Evolutionary conservation across 1,140 invertebrate species (phyloP).

Genomic region (Anastrepha ludens): DNA sequence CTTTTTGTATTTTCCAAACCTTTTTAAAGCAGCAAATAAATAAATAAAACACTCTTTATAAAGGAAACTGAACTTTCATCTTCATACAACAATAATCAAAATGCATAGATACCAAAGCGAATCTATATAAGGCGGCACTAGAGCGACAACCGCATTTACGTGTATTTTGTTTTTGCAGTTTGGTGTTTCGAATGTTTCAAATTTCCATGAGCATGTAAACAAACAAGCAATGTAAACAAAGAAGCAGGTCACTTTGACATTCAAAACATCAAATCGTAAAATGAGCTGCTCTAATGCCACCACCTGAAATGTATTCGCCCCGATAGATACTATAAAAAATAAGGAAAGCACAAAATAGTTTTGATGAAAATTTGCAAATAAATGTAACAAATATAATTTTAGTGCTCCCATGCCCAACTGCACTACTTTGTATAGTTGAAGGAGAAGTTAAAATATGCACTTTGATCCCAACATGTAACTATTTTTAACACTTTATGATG

Average conservation of each 20-base stretch:
- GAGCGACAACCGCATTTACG: too few relatives aligned
- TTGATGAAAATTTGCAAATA: not conserved
- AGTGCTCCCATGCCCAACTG: not conserved
- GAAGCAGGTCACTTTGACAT: too few relatives aligned
- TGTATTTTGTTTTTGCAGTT: too few relatives aligned
- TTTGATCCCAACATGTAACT: not conserved
- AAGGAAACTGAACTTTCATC: not conserved
- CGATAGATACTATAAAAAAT: not conserved
- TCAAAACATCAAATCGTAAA: too few relatives aligned
- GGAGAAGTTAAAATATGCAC: too few relatives aligned
- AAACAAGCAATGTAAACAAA: too few relatives aligned
- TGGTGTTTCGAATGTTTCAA: too few relatives aligned
- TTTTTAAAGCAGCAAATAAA: not conserved
- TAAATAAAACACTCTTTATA: not conserved
- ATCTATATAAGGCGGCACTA: not conserved
- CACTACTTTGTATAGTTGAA: not conserved
- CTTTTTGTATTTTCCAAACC: slow-evolving; percentile 1
- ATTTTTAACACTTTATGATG: slow-evolving; percentile 5
- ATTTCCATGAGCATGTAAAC: too few relatives aligned
- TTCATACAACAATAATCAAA: slow-evolving; percentile 46
- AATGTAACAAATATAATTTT: not conserved
- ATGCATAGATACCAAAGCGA: not conserved
- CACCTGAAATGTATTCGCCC: too few relatives aligned
- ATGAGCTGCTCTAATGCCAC: too few relatives aligned
- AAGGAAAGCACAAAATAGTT: not conserved